Evolutionary conservation across 1,140 invertebrate genomes (phyloP).

Genomic region (Gryllus bimaculatus): DNA sequence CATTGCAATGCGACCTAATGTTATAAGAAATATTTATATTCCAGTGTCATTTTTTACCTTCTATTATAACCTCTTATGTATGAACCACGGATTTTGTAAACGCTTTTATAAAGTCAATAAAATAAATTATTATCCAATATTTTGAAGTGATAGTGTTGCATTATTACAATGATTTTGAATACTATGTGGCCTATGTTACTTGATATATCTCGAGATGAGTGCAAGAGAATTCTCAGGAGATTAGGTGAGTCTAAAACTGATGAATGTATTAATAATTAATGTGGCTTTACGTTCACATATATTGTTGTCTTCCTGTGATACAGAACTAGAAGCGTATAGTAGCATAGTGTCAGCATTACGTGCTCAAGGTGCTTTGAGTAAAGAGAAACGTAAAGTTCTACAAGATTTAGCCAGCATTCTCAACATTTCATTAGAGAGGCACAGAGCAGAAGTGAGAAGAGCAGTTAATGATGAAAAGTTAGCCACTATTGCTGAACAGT

Average conservation of each 20-base stretch:
- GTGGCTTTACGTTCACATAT: not conserved
- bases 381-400: conserved; percentile 73
- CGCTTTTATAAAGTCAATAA: no score
- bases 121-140: no score
- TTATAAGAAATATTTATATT: no score
- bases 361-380: conserved; percentile 78
- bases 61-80: no score
- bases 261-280: not conserved
- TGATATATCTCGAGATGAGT: conserved; percentile 75
- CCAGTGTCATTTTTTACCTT: no score
- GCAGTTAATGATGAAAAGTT: conserved; percentile 86
- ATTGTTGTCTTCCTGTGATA: conserved; percentile 17
- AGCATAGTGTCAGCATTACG: conserved; percentile 78
- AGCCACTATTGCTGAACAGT: conserved; percentile 79
- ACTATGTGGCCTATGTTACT: conserved; percentile 60
- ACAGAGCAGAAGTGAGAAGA: conserved; percentile 79
- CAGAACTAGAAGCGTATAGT: conserved; percentile 86
- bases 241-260: conserved; percentile 49
- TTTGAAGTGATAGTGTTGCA: no score
- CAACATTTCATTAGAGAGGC: conserved; percentile 79
- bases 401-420: conserved; percentile 69
- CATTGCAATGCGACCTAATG: no score
- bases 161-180: not conserved
- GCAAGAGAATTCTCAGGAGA: conserved; percentile 70
- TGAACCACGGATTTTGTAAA: no score